Percentiles rank a stretch among this genome's conserved stretches.
These are phyloP conservation scores for Syndactyla subalaris DNA, from an alignment of 2,797 vertebrate species.

Conservation along the genomic window DNA sequence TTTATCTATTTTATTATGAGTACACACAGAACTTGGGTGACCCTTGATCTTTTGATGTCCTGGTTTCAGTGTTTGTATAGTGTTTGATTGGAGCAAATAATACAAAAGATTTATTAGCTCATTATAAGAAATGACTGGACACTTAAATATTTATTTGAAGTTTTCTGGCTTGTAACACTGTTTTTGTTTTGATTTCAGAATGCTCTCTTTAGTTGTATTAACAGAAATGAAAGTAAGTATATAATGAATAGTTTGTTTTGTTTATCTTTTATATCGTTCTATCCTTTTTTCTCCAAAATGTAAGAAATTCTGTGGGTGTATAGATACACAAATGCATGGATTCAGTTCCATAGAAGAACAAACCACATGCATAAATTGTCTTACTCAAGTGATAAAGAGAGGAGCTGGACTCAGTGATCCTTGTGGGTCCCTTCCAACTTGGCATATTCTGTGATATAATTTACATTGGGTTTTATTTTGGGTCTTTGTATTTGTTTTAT, in stretches of 20 bases:
- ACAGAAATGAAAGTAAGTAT: slow-evolving; percentile 99
- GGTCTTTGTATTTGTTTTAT: not conserved
- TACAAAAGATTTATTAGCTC: not conserved
- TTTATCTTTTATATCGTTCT: not conserved
- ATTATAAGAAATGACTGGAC: not conserved
- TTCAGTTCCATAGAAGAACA: not conserved
- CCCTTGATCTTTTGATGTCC: not conserved
- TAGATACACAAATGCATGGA: not conserved
- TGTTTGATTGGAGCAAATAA: not conserved
- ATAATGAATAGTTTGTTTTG: not conserved
- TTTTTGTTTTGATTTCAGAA: slow-evolving; percentile 85
- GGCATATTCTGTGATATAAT: not conserved
- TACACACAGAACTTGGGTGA: not conserved
- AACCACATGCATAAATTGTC: not conserved
- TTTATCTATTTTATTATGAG: not conserved
- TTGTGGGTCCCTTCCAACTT: not conserved
- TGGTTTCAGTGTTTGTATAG: not conserved
- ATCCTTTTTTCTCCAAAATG: not conserved
- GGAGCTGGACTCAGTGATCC: not conserved
- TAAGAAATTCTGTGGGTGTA: not conserved
- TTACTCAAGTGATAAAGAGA: not conserved
- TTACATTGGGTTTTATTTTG: not conserved
- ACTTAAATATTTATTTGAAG: slow-evolving; percentile 7
- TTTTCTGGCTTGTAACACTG: slow-evolving; percentile 61
- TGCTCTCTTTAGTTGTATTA: slow-evolving; percentile 97